These are phyloP conservation scores for Fregata magnificens DNA, from an alignment of 2,113 vertebrate genomes.

Conservation along the genomic window DNA sequence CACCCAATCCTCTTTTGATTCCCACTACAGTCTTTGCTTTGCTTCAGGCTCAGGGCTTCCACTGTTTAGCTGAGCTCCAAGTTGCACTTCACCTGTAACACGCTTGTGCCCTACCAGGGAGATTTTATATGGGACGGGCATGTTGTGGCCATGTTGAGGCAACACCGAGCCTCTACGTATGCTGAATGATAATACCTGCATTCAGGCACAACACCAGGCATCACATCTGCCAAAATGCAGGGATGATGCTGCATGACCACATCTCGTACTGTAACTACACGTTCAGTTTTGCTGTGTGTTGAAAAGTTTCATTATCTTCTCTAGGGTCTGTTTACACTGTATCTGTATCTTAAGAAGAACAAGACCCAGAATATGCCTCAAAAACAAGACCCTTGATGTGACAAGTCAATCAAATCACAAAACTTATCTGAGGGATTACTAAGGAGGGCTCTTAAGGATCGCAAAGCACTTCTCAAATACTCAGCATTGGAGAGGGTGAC, in stretches of 20 bases:
- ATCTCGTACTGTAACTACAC: background rate
- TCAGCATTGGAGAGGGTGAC: background rate
- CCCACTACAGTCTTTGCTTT: background rate
- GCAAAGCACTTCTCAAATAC: background rate
- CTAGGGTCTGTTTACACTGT: background rate
- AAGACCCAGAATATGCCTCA: background rate
- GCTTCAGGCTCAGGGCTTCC: background rate
- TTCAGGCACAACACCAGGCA: background rate
- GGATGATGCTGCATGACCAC: background rate
- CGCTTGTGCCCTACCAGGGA: background rate
- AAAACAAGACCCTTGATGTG: background rate
- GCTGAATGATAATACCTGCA: background rate
- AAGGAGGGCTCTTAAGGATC: background rate
- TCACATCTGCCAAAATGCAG: background rate
- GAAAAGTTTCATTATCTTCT: background rate
- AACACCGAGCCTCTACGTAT: rapidly evolving
- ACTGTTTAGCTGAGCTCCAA: background rate
- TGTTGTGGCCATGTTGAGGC: background rate
- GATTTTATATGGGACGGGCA: background rate
- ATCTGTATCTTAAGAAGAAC: background rate
- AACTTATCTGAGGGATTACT: background rate
- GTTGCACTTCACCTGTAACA: background rate
- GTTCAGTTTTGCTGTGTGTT: background rate
- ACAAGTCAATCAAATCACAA: background rate
- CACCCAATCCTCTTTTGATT: background rate